phyloP scores from a whole-genome alignment of 1,140 invertebrate species.

The Achroia grisella region DNA sequence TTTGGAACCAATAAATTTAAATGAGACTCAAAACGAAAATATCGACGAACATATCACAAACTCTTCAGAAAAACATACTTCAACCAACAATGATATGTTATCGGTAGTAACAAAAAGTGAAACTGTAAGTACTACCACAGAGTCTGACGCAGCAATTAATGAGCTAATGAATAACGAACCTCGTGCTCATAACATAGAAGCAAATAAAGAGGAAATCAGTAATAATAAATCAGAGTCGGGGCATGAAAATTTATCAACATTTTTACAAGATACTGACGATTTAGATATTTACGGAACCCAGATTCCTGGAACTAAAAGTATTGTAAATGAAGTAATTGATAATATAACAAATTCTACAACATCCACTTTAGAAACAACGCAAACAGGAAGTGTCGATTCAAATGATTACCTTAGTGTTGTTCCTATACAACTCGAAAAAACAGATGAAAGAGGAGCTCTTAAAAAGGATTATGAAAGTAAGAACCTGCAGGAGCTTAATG shows the following conservation, averaged over 20 bases:
- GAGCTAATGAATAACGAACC: constrained; percentile 24
- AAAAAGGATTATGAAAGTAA: constrained; percentile 39
- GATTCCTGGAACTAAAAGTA: neutral
- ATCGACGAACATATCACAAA: constrained; percentile 37
- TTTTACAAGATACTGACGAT: constrained; percentile 58
- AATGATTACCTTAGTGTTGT: constrained; percentile 42
- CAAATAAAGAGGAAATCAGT: neutral
- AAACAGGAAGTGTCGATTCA: constrained; percentile 5
- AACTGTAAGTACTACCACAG: constrained; percentile 9
- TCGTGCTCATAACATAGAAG: neutral
- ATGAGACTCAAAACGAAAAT: constrained; percentile 65
- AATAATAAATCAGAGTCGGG: neutral
- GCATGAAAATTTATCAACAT: constrained; percentile 26
- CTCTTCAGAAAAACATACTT: constrained; percentile 4
- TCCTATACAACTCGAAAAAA: constrained; percentile 34
- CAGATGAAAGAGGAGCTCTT: constrained; percentile 23
- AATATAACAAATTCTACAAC: constrained; percentile 23
- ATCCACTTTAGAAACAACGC: constrained; percentile 10
- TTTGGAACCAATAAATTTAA: constrained; percentile 49
- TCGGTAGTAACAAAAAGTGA: constrained; percentile 2
- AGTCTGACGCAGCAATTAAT: constrained; percentile 25
- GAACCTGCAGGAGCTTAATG: constrained; percentile 48
- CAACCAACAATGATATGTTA: constrained; percentile 8
- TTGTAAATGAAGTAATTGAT: neutral
- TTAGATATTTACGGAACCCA: constrained; percentile 21